phyloP scores from a whole-genome alignment of 2,888 invertebrate genomes.

The Stenchaetothrips biformis region DNA sequence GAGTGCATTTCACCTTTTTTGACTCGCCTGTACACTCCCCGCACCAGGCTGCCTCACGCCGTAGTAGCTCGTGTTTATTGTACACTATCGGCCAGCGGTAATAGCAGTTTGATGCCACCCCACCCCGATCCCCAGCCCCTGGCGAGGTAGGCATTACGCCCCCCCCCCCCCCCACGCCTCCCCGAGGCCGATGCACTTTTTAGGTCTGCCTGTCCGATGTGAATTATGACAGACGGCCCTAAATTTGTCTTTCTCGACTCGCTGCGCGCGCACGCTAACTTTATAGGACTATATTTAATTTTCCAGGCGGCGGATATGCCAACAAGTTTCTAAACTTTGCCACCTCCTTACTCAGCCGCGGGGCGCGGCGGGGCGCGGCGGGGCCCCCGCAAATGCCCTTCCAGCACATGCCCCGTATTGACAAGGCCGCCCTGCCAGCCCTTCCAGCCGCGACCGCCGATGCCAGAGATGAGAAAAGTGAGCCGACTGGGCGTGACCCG shows the following conservation, averaged over 20 bases:
- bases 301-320: background rate
- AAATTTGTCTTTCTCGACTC: background rate
- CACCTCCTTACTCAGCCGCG: background rate
- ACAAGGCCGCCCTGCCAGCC: no score
- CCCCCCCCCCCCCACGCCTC: background rate
- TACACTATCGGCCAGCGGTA: background rate
- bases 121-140: background rate
- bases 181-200: background rate
- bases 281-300: conserved; percentile 1
- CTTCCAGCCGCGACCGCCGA: no score
- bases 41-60: no score
- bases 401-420: no score
- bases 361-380: background rate
- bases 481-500: no score
- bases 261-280: background rate
- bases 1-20: no score
- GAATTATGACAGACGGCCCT: background rate
- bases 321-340: background rate
- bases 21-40: no score
- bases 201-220: background rate
- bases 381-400: background rate
- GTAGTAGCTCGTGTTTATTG: no score
- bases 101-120: background rate
- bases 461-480: no score
- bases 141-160: background rate